Conservation (phyloP, 2,797 vertebrate genomes). For the Emys orbicularis region DNA sequence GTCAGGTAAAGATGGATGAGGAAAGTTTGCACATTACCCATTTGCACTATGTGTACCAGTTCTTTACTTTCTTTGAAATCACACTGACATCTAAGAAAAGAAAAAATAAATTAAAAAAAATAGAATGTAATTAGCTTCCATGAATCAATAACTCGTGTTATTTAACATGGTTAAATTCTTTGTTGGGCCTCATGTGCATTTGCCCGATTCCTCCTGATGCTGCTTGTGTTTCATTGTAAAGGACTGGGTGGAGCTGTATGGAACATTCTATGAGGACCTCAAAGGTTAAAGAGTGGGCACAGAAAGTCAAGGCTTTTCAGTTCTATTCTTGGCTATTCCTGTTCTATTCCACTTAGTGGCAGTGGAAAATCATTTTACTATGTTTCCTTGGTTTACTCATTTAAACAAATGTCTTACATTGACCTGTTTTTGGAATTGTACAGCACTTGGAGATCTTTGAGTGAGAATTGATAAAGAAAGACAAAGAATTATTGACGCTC, state of each 20-base stretch:
- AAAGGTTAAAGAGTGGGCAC: not conserved
- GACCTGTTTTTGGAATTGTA: not conserved
- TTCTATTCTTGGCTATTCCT: not conserved
- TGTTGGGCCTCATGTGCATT: not conserved
- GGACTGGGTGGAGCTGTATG: not conserved
- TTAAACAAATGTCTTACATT: not conserved
- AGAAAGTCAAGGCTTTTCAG: not conserved
- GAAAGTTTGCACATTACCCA: not conserved
- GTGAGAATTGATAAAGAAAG: not conserved
- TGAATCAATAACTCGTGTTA: not conserved
- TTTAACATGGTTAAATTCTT: not conserved
- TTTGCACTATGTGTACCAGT: not conserved
- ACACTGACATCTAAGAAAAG: not conserved
- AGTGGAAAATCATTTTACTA: not conserved
- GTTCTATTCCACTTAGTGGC: not conserved
- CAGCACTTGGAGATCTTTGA: not conserved
- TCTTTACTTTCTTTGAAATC: not conserved
- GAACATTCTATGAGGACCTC: no score
- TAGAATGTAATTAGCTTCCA: not conserved
- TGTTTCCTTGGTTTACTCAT: not conserved
- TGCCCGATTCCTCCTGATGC: not conserved
- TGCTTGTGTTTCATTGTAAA: not conserved
- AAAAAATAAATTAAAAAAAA: not conserved
- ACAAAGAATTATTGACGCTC: not conserved
- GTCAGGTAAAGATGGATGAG: rapidly evolving